Evolutionary conservation across 2,113 vertebrate genomes (phyloP), one percentile per base, ranked within the genome.

Genomic region (Peromyscus californicus): DNA sequence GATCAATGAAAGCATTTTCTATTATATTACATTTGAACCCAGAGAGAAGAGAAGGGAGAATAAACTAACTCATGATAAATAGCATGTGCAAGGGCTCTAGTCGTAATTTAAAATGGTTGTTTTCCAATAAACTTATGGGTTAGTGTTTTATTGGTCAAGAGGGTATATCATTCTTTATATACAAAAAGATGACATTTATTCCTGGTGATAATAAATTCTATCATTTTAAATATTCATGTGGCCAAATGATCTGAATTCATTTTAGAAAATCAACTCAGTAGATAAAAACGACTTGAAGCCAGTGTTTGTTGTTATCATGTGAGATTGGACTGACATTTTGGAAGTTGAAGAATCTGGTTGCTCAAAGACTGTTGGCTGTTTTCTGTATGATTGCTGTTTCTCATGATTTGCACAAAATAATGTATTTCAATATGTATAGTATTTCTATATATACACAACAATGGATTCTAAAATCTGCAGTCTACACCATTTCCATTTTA

Each of bases 41-140:
- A 90, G 93, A 96, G 92, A 96, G 65, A 80, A 75, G 95, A 17
- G 92, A 91, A 92, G 21, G 80, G 94, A 96, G 45, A 96, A 67
- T 97, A 98, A 98, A 96, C 74, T 85, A 93, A 76, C n/a, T 85
- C 67, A 15, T 97, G 97, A 98, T 95, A 93, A 96, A 98, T 94
- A 63, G 88, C 12, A 67, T 0, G 3, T 48, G 15, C 54, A 54
- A 84, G 93, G 33, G 48, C 65, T 94, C 97, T 69, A 94, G 92
- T 93, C 45, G 94, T 96, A 97, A 97, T 98, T 97, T 97, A 51
- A 98, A 98, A 96, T 85, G 45, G 93, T 61, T 90, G 75, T 67
- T 63, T 95, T 85, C 91, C 83, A 97, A 97, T 96, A 98, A 97
- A 98, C 95, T 97, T 89, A 88, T 21, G 51, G 33, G 84, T 92